phyloP scores from a whole-genome alignment of 53 echinoderm and acorn worm species.

The Paelopatides confundens region DNA sequence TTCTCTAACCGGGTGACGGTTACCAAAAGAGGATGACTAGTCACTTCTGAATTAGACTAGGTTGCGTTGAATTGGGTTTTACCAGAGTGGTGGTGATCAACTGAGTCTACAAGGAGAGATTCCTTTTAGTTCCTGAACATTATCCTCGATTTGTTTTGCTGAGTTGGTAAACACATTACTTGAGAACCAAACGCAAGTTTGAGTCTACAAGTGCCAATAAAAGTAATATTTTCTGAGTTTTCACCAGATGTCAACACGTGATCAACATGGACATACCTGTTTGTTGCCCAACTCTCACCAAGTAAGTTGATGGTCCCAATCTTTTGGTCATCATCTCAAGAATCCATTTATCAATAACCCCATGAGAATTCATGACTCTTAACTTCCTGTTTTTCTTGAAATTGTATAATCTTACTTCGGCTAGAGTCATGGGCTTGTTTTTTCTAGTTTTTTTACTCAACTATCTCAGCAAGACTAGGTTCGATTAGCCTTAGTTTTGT shows the following conservation, averaged over 20 bases:
- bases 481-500: background rate
- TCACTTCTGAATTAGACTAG: no score
- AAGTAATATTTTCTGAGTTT: no score
- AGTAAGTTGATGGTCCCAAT: background rate
- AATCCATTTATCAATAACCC: background rate
- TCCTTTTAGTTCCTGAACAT: no score
- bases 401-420: background rate
- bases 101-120: no score
- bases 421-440: background rate
- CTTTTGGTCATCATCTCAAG: background rate
- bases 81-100: no score
- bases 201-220: no score
- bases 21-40: no score
- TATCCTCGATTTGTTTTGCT: no score
- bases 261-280: conserved; percentile 1
- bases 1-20: no score
- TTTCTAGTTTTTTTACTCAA: background rate
- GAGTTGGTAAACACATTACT: no score
- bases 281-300: background rate
- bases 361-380: background rate
- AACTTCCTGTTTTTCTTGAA: background rate
- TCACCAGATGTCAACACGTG: background rate
- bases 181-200: no score
- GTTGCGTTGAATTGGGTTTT: no score
- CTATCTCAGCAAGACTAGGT: background rate